Base-by-base conservation (phyloP, 1,140 invertebrate genomes). In the Aricia agestis region DNA sequence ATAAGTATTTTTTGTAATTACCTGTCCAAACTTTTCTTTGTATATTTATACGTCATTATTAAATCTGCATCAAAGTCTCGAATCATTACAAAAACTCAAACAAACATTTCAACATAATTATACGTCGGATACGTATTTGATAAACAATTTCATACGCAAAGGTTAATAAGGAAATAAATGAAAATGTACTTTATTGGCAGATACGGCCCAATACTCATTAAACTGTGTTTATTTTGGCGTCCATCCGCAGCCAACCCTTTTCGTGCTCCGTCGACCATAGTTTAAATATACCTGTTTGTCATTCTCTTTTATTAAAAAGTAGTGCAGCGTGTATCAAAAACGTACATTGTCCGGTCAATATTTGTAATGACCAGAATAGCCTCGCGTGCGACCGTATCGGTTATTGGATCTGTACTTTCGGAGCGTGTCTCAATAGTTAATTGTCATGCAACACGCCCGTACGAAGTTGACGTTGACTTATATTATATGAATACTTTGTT, bases 161-260 rank as follows among this genome's bases (percentile, higher is more conserved):
- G 10, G 11, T 52, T 52, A 15, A 52, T 52, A 52, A 52, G 45
- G 45, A 52, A 52, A 52, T 52, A 52, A 52, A 52, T 52, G 45
- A 52, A 52, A 52, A 52, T 10, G 45, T 15, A 52, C 45, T 52
- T 13, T 52, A 52, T 52, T 52, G 45, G 45, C 45, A 15, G 9
- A 52, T 52, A 52, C 45, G 45, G 45, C 59, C 75, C 77, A 79
- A 84, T 77, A 79, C 73, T 84, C 79, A 82, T 82, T 84, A 82
- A 82, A 78, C 71, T 65, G 57, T 81, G 81, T 84, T 84, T 84
- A 78, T 78, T 75, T 74, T 74, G 73, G 69, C 74, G 70, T 68
- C 68, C 75, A 66, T 63, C 69, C 78, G 41, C 68, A 61, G 67
- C 42, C 74, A 31, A 57, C 69, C 73, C 66, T 68, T 72, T 63